These are phyloP conservation scores for Lithodes maja DNA, from an alignment of 2,888 invertebrate genomes.

Conservation along the genomic window DNA sequence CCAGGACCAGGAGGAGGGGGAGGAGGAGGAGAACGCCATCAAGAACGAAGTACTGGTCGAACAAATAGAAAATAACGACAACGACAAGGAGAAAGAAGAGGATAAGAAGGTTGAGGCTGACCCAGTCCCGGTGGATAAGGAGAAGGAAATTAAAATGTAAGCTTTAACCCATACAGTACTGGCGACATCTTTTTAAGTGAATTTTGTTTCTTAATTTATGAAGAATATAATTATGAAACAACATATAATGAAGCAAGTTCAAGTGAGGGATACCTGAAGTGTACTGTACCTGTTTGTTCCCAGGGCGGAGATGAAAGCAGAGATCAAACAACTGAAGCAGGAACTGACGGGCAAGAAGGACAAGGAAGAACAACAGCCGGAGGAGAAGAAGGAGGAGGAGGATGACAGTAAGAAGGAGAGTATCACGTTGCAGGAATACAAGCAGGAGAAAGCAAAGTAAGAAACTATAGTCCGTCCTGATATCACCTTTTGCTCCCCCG, in stretches of 20 bases:
- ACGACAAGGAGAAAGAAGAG: too few relatives aligned
- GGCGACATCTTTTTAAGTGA: too few relatives aligned
- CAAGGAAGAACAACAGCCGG: constrained; percentile 28
- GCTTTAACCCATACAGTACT: too few relatives aligned
- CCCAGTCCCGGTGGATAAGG: not conserved
- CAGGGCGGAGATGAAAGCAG: constrained; percentile 62
- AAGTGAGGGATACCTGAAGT: too few relatives aligned
- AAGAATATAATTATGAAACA: too few relatives aligned
- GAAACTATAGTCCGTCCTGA: too few relatives aligned
- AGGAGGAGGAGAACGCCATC: not conserved
- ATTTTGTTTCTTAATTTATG: too few relatives aligned
- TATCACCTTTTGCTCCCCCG: too few relatives aligned
- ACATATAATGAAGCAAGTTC: too few relatives aligned
- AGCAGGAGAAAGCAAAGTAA: constrained; percentile 58
- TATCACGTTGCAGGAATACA: constrained; percentile 51
- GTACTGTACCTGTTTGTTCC: too few relatives aligned
- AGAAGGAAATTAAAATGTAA: constrained; percentile 39
- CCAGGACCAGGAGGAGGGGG: not conserved
- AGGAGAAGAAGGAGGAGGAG: constrained; percentile 19
- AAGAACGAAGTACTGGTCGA: not conserved
- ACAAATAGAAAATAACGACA: not conserved
- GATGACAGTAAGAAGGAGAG: constrained; percentile 33
- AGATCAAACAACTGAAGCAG: constrained; percentile 65
- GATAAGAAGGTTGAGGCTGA: too few relatives aligned
- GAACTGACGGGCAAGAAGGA: constrained; percentile 51